Conservation (phyloP, 2,113 vertebrate genomes). For the Mohoua ochrocephala region DNA sequence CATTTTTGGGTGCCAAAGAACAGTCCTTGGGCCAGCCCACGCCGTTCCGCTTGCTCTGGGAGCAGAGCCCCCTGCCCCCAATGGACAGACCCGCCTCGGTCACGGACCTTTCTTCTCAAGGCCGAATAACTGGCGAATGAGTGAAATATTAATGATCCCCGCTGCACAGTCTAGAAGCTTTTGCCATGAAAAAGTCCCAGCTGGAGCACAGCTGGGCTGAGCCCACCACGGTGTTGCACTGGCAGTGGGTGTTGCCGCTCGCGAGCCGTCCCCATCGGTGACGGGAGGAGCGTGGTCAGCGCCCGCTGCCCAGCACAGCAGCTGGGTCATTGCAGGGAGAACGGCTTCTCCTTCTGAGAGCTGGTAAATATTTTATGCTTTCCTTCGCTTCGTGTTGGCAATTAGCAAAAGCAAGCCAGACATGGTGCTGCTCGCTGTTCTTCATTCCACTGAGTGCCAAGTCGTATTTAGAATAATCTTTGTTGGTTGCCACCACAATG, state of each 20-base stretch:
- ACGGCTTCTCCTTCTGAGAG: not conserved
- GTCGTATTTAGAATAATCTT: not conserved
- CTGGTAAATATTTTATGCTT: not conserved
- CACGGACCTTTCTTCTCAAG: not conserved
- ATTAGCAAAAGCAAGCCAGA: not conserved
- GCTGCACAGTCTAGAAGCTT: not conserved
- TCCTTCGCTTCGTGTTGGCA: not conserved
- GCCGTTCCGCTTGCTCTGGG: not conserved
- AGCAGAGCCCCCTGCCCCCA: not conserved
- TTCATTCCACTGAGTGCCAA: not conserved
- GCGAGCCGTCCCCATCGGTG: not conserved
- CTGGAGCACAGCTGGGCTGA: not conserved
- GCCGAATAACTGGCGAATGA: fast-evolving
- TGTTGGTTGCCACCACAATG: not conserved
- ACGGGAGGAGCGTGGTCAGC: not conserved
- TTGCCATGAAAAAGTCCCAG: not conserved
- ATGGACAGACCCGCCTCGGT: fast-evolving
- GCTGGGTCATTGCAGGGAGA: not conserved
- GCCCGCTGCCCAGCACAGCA: not conserved
- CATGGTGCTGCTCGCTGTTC: not conserved
- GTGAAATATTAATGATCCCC: not conserved
- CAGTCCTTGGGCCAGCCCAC: not conserved
- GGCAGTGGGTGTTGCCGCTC: not conserved
- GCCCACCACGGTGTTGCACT: fast-evolving
- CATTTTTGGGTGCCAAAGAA: not conserved